Base-by-base conservation (phyloP, 2,113 vertebrate species). In the Cichladusa arquata region DNA sequence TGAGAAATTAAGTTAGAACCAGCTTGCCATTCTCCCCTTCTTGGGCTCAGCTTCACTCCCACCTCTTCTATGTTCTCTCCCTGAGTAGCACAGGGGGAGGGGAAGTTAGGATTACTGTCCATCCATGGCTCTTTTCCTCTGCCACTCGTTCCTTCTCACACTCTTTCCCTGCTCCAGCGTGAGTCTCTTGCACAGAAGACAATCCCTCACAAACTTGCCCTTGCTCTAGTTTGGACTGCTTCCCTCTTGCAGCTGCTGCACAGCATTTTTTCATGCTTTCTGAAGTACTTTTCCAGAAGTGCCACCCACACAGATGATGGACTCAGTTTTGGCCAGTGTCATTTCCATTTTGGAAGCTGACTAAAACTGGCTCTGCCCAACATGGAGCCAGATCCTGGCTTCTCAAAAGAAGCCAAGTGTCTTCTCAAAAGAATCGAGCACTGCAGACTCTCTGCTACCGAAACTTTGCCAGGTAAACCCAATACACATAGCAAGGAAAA, bases 301-400 rank as follows among this genome's bases (percentile, higher is more conserved):
- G 2, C 22, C 24, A 58, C 38, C 5, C 62, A n/a, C 0, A 6
- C 9, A 0, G 0, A 17, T 28, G 19, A 44, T 38, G 9, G 19
- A n/a, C 40, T 64, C 18, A 19, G 13, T 2, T 88, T 67, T 44
- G 38, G 38, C 7, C 26, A 29, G 44, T 15, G 18, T 26, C 0
- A 61, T 26, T 73, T 86, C n/a, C 19, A 26, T 44, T 80, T 80
- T 58, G 62, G 10, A 72, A 72, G 9, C 6, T 44, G 19, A 14
- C 10, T 76, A 53, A 83, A 80, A 53, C 31, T 48, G 28, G 5
- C 18, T 83, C 19, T 86, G 18, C 12, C 34, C 44, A 78, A 36
- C 18, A 42, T 2, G 5, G 33, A 14, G 12, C 6, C 12, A 36
- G 50, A 26, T 60, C 9, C 14, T 42, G 17, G 18, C 12, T 77